Evolutionary conservation across 1,140 invertebrate genomes (phyloP).

Genomic region (Neuroterus valhalla): DNA sequence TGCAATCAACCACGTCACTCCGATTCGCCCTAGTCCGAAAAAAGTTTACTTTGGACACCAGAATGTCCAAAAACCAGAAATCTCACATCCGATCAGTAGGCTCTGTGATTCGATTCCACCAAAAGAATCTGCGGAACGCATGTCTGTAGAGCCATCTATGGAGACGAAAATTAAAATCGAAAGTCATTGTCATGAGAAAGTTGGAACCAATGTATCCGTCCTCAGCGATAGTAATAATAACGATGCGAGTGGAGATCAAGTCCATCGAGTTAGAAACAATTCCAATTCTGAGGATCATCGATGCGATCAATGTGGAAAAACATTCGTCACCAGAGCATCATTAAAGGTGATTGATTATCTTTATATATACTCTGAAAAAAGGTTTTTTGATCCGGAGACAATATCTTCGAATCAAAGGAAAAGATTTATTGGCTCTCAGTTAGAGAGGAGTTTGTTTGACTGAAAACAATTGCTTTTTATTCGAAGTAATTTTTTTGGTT

Average conservation of each 20-base stretch:
- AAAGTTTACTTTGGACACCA: background rate
- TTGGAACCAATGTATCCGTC: slow-evolving; percentile 27
- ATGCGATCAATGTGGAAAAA: slow-evolving; percentile 73
- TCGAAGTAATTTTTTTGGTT: too few relatives aligned
- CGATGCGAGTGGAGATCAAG: slow-evolving; percentile 34
- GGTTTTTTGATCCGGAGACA: too few relatives aligned
- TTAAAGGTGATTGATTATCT: slow-evolving; percentile 67
- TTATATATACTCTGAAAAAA: background rate
- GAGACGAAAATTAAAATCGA: slow-evolving; percentile 9
- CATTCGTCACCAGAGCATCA: slow-evolving; percentile 71
- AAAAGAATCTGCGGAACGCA: slow-evolving; percentile 4
- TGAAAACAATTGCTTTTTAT: too few relatives aligned
- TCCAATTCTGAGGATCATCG: slow-evolving; percentile 55
- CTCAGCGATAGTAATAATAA: slow-evolving; percentile 61
- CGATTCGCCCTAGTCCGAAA: slow-evolving; percentile 5
- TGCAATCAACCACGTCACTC: background rate
- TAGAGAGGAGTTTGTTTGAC: too few relatives aligned
- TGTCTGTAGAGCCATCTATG: background rate
- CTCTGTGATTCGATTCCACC: slow-evolving; percentile 55
- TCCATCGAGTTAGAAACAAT: slow-evolving; percentile 33
- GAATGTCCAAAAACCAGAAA: slow-evolving; percentile 47
- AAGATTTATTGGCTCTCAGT: too few relatives aligned
- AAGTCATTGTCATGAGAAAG: slow-evolving; percentile 33
- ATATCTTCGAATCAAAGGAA: too few relatives aligned
- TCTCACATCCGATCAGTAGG: slow-evolving; percentile 62